These are phyloP conservation scores for Siphamia tubifer DNA, from an alignment of 2,113 vertebrate species.

Conservation along the genomic window DNA sequence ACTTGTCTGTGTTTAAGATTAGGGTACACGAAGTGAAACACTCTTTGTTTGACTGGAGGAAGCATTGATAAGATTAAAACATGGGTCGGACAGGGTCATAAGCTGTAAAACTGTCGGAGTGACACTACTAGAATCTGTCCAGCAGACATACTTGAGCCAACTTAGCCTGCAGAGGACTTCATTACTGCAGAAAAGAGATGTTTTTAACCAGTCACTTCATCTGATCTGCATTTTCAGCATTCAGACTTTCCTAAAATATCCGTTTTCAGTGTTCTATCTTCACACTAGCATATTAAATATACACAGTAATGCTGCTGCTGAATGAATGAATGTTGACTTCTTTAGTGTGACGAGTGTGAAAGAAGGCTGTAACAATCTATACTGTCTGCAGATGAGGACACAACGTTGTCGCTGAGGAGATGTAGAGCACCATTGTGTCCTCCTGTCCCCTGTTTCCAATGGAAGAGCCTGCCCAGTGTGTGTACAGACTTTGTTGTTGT, in stretches of 20 bases:
- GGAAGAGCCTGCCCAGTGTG: slow-evolving; percentile 23
- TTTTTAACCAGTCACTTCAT: not conserved
- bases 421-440: slow-evolving; percentile 40
- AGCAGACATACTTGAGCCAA: not conserved
- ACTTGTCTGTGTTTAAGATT: slow-evolving; percentile 52
- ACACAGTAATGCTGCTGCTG: not conserved
- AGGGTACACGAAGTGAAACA: slow-evolving; percentile 48
- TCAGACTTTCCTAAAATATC: not conserved
- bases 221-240: not conserved
- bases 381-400: slow-evolving; percentile 19
- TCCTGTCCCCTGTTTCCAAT: slow-evolving; percentile 41
- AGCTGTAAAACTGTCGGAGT: not conserved
- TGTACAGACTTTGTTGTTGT: slow-evolving; percentile 67
- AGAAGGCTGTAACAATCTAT: not conserved
- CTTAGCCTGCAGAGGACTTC: not conserved
- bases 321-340: too few relatives aligned
- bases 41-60: slow-evolving; percentile 45
- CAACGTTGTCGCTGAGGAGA: slow-evolving; percentile 11
- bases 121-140: not conserved
- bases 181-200: too few relatives aligned
- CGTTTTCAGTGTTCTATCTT: not conserved
- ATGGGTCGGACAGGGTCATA: not conserved
- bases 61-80: slow-evolving; percentile 53
- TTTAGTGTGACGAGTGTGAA: not conserved
- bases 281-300: not conserved